Conservation (phyloP, 2,113 vertebrate genomes). For the Brachionichthys hirsutus region DNA sequence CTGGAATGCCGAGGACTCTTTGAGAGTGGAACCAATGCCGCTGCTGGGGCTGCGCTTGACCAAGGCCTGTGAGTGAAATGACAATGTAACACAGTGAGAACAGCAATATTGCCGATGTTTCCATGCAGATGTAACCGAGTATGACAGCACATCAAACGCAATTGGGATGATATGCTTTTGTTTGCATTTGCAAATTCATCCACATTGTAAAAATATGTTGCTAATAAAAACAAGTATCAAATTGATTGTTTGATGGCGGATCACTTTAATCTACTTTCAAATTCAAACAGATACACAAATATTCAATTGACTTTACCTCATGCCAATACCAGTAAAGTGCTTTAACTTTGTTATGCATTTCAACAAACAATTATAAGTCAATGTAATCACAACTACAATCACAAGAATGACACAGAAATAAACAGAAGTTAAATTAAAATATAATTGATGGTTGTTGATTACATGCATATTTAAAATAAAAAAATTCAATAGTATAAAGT, state of each 20-base stretch:
- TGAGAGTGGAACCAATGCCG: constrained; percentile 94
- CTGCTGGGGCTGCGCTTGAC: constrained; percentile 97
- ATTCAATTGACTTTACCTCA: not conserved
- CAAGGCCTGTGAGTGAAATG: constrained; percentile 80
- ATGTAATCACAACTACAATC: constrained; percentile 4
- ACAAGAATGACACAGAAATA: constrained; percentile 3
- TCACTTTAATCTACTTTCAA: constrained; percentile 1
- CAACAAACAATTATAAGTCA: constrained; percentile 7
- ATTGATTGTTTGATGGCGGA: constrained; percentile 4
- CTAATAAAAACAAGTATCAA: constrained; percentile 12
- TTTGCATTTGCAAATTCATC: constrained; percentile 26
- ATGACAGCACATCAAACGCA: not conserved
- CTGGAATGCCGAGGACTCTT: constrained; percentile 94
- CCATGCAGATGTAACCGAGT: not conserved
- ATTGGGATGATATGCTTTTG: constrained; percentile 9
- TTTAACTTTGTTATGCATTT: constrained; percentile 1
- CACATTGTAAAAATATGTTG: constrained; percentile 12
- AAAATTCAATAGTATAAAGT: constrained; percentile 13
- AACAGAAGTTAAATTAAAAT: constrained; percentile 29
- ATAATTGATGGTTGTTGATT: constrained; percentile 46
- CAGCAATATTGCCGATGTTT: not conserved
- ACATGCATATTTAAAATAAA: constrained; percentile 54
- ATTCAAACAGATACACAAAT: no score
- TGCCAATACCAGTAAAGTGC: not conserved
- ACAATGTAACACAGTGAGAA: constrained; percentile 20